A percentile compares a stretch with the other conserved stretches of the same genome.
Conservation (phyloP, 2,797 vertebrate species). For the Gephyroberyx darwinii region DNA sequence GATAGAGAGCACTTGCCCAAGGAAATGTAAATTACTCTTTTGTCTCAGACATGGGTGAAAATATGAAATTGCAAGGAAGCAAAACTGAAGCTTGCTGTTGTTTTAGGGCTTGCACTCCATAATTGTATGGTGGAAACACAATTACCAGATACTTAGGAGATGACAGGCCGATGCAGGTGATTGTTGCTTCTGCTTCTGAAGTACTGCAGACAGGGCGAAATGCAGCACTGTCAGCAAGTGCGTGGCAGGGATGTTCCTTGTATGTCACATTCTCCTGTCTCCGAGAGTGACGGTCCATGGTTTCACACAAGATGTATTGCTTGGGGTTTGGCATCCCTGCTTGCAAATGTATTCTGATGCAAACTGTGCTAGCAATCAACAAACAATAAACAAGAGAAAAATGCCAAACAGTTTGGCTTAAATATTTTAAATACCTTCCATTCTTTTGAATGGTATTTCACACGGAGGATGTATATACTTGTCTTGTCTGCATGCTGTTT, state of each 20-base stretch:
- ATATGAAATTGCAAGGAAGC: constrained; percentile 63
- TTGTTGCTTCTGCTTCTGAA: constrained; percentile 60
- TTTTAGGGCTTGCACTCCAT: constrained; percentile 44
- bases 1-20: constrained; percentile 59
- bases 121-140: constrained; percentile 61
- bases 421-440: constrained; percentile 79
- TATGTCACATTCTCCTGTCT: constrained; percentile 56
- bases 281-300: constrained; percentile 57
- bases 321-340: constrained; percentile 54
- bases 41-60: constrained; percentile 73
- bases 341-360: constrained; percentile 67
- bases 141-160: constrained; percentile 62
- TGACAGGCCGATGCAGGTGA: constrained; percentile 61
- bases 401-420: constrained; percentile 69
- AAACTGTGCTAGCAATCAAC: constrained; percentile 64
- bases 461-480: constrained; percentile 69
- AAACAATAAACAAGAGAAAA: constrained; percentile 72
- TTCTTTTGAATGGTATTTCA: constrained; percentile 67
- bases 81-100: constrained; percentile 41
- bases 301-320: constrained; percentile 47
- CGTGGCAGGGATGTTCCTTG: constrained; percentile 58
- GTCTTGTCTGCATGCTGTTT: constrained; percentile 78
- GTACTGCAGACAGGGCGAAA: constrained; percentile 53
- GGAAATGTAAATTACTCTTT: constrained; percentile 82
- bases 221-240: constrained; percentile 58